These are phyloP conservation scores for Danio jaintianensis DNA, from an alignment of 2,797 vertebrate genomes.

Conservation along the genomic window DNA sequence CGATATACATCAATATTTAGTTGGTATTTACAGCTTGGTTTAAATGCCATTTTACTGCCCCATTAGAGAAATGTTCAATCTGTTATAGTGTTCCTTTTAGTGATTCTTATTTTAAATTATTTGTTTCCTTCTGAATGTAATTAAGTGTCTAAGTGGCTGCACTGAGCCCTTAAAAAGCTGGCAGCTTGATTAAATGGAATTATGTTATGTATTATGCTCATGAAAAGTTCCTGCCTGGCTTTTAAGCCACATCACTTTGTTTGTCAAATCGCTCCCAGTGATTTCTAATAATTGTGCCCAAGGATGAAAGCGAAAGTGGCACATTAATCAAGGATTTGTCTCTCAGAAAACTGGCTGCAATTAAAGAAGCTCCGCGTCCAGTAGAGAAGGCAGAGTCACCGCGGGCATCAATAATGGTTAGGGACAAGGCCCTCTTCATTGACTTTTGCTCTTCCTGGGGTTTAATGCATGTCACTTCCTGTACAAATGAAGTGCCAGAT, in stretches of 20 bases:
- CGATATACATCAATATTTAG: conserved; percentile 43
- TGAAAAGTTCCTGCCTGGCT: conserved; percentile 65
- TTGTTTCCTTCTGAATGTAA: conserved; percentile 61
- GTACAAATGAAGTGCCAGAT: conserved; percentile 66
- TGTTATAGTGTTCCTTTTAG: conserved; percentile 53
- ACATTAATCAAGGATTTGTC: conserved; percentile 77
- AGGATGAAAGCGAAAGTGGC: conserved; percentile 64
- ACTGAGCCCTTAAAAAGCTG: conserved; percentile 60
- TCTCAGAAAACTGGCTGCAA: conserved; percentile 40
- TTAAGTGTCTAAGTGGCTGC: conserved; percentile 74
- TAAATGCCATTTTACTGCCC: conserved; percentile 50
- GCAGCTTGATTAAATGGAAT: conserved; percentile 67
- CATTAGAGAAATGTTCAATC: conserved; percentile 57
- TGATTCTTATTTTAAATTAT: conserved; percentile 58
- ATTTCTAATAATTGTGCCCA: conserved; percentile 75
- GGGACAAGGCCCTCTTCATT: conserved; percentile 70
- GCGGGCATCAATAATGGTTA: conserved; percentile 77
- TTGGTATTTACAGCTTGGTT: conserved; percentile 28
- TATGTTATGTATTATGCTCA: conserved; percentile 65
- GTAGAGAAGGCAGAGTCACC: conserved; percentile 57
- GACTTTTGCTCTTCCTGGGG: conserved; percentile 67
- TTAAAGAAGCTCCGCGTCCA: conserved; percentile 59
- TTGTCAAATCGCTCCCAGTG: conserved; percentile 71
- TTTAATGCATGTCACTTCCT: conserved; percentile 77
- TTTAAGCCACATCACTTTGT: conserved; percentile 68